phyloP scores from a whole-genome alignment of 2,113 vertebrate species.

The Sminthopsis crassicaudata region DNA sequence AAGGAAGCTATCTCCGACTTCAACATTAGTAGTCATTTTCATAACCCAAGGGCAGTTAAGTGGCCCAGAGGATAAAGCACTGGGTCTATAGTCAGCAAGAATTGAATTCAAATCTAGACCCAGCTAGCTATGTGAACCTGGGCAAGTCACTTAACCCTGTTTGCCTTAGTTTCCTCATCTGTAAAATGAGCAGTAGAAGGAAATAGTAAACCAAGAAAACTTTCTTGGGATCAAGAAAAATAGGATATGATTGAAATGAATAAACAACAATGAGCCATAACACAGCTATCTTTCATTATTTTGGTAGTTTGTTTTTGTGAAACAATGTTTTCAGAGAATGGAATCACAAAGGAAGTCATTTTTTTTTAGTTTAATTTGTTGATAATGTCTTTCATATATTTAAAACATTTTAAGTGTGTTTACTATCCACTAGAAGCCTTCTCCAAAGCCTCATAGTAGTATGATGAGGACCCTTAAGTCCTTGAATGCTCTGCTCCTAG shows the following conservation, averaged over 20 bases:
- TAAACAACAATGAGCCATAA: not conserved
- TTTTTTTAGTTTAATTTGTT: constrained; percentile 53
- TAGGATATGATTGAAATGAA: not conserved
- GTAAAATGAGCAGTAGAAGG: not conserved
- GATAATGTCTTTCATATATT: constrained; percentile 53
- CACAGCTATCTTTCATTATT: constrained; percentile 45
- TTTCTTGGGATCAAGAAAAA: not conserved
- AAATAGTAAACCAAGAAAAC: not conserved
- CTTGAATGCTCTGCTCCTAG: not conserved
- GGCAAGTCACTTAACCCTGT: no score
- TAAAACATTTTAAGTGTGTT: constrained; percentile 12
- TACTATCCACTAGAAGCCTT: not conserved
- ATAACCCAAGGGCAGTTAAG: not conserved
- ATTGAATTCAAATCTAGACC: not conserved
- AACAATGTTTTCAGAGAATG: not conserved
- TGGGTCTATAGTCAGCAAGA: no score
- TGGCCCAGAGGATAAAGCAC: no score
- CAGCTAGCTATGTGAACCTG: not conserved
- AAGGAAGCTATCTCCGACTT: constrained; percentile 47
- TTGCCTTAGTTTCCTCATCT: no score
- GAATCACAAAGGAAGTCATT: constrained; percentile 21
- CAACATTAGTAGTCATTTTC: constrained; percentile 14
- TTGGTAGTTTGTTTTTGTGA: constrained; percentile 10
- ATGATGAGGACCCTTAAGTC: not conserved
- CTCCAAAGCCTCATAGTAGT: not conserved